phyloP scores from a whole-genome alignment of 2,888 invertebrate species.

The Catocala nupta region DNA sequence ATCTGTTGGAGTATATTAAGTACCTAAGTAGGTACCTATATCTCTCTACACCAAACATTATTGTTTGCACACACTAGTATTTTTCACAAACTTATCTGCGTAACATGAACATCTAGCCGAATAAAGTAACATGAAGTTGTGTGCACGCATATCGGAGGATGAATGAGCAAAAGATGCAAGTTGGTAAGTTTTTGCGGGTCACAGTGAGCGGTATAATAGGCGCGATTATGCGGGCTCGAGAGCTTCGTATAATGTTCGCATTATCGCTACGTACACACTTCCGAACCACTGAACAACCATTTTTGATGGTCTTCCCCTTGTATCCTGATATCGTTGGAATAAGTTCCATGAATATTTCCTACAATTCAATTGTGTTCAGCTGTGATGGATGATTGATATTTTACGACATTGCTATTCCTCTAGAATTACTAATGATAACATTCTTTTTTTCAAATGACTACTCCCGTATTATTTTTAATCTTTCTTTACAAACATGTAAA shows the following conservation, averaged over 20 bases:
- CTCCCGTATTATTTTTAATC: too few relatives aligned
- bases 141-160: constrained; percentile 55
- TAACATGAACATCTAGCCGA: not conserved
- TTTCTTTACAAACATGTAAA: too few relatives aligned
- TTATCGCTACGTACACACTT: constrained; percentile 80
- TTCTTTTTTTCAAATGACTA: too few relatives aligned
- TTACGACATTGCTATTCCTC: not conserved
- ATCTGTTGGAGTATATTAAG: too few relatives aligned
- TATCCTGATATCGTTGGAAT: constrained; percentile 33
- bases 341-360: constrained; percentile 48
- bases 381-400: constrained; percentile 1
- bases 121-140: constrained; percentile 32
- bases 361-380: constrained; percentile 31
- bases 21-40: too few relatives aligned
- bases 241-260: constrained; percentile 84
- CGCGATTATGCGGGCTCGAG: constrained; percentile 81
- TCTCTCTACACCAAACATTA: too few relatives aligned
- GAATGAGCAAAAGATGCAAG: constrained; percentile 76
- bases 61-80: too few relatives aligned
- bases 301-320: constrained; percentile 55
- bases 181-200: constrained; percentile 78
- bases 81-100: not conserved
- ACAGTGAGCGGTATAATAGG: constrained; percentile 59
- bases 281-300: constrained; percentile 72
- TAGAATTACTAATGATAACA: too few relatives aligned